Evolutionary conservation across 1,140 invertebrate species (phyloP).

Genomic region (Zeugodacus cucurbitae): DNA sequence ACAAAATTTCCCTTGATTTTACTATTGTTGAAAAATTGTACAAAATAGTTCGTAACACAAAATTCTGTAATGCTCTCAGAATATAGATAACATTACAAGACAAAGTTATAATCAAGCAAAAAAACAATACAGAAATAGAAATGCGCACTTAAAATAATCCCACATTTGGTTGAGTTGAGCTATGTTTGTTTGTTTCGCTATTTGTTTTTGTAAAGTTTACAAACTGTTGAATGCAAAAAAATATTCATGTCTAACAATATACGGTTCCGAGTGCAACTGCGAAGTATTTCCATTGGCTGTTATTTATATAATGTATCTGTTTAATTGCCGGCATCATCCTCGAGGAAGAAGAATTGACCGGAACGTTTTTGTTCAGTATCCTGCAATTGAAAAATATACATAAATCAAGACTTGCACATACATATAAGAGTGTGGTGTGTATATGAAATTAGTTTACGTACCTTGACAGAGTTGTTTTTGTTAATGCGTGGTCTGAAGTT

Average conservation of each 20-base stretch:
- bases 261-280: not conserved
- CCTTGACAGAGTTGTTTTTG: conserved; percentile 96
- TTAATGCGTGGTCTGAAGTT: conserved; percentile 99
- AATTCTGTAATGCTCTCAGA: not conserved
- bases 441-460: conserved; percentile 60
- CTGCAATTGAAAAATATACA: conserved; percentile 68
- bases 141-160: not conserved
- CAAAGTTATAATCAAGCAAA: not conserved
- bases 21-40: conserved; percentile 49
- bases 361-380: conserved; percentile 97
- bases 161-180: not conserved
- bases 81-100: not conserved
- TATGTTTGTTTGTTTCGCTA: not conserved
- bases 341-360: conserved; percentile 99
- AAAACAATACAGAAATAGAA: conserved; percentile 10
- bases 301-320: not conserved
- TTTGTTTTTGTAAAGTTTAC: not conserved
- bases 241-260: not conserved
- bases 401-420: not conserved
- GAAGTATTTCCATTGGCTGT: not conserved
- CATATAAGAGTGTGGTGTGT: not conserved
- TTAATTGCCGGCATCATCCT: conserved; percentile 72
- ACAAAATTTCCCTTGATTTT: conserved; percentile 51
- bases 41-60: not conserved
- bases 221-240: not conserved